phyloP scores from a whole-genome alignment of 2,113 vertebrate species.

The Pelodiscus sinensis region DNA sequence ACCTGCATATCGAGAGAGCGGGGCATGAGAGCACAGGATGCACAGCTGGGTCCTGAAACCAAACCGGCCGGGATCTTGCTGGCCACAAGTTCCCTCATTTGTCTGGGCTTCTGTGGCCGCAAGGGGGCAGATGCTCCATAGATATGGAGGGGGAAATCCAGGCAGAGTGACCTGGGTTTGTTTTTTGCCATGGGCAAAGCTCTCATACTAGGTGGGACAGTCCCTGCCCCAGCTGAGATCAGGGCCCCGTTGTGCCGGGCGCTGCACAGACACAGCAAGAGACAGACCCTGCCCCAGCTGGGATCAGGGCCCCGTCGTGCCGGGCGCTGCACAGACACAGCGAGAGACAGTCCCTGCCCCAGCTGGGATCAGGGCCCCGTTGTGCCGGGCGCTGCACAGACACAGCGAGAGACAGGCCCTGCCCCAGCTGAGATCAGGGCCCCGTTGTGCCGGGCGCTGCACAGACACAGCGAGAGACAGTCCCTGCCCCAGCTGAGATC shows the following conservation, averaged over 20 bases:
- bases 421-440: neutral
- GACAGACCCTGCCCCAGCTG: too few relatives aligned
- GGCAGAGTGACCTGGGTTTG: neutral
- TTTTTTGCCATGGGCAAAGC: neutral
- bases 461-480: too few relatives aligned
- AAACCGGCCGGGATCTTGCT: neutral
- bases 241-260: too few relatives aligned
- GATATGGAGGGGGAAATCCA: neutral
- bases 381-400: too few relatives aligned
- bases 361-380: too few relatives aligned
- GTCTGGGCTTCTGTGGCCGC: neutral
- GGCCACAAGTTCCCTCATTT: neutral
- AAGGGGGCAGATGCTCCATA: neutral
- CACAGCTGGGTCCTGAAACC: neutral
- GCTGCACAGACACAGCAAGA: too few relatives aligned
- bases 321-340: too few relatives aligned
- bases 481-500: too few relatives aligned
- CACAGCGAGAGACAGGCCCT: too few relatives aligned
- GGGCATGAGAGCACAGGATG: neutral
- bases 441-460: neutral
- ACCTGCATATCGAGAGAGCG: neutral
- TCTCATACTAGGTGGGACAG: neutral
- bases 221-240: too few relatives aligned
- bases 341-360: too few relatives aligned
- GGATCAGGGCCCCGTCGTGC: neutral